Percentiles rank a stretch among this genome's conserved stretches.
Evolutionary conservation across 2,888 invertebrate genomes (phyloP).

Genomic region (Tineola bisselliella): DNA sequence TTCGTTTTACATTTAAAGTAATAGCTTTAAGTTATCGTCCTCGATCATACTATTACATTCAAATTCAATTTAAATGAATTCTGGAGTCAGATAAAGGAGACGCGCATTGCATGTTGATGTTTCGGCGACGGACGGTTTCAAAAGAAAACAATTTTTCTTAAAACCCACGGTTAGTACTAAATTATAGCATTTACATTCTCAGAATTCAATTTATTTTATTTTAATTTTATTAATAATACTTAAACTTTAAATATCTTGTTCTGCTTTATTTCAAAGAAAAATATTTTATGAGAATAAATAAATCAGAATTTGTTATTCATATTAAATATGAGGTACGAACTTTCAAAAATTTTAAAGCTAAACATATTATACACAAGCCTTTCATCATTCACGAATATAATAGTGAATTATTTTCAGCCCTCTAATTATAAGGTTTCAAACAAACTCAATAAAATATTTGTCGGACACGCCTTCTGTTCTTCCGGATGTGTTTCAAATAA

Average conservation of each 20-base stretch:
- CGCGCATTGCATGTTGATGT: slow-evolving; percentile 49
- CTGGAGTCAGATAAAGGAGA: slow-evolving; percentile 47
- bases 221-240: too few species aligned
- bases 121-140: slow-evolving; percentile 28
- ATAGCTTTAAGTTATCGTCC: slow-evolving; percentile 50
- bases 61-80: slow-evolving; percentile 60
- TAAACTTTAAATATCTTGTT: too few species aligned
- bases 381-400: not conserved
- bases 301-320: too few species aligned
- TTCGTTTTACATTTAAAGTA: slow-evolving; percentile 30
- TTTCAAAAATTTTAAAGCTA: not conserved
- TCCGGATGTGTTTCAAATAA: slow-evolving; percentile 48
- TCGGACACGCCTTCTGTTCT: slow-evolving; percentile 50
- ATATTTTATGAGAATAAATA: too few species aligned
- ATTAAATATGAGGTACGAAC: too few species aligned
- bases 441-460: slow-evolving; percentile 47
- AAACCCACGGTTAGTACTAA: slow-evolving; percentile 20
- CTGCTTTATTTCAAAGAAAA: too few species aligned
- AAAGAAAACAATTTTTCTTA: slow-evolving; percentile 26
- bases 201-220: too few species aligned
- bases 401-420: slow-evolving; percentile 17
- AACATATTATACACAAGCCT: not conserved
- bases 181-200: slow-evolving; percentile 50
- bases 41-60: slow-evolving; percentile 54
- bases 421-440: slow-evolving; percentile 34